phyloP scores from a whole-genome alignment of 2,797 vertebrate species.

The Sebastes oblongus region DNA sequence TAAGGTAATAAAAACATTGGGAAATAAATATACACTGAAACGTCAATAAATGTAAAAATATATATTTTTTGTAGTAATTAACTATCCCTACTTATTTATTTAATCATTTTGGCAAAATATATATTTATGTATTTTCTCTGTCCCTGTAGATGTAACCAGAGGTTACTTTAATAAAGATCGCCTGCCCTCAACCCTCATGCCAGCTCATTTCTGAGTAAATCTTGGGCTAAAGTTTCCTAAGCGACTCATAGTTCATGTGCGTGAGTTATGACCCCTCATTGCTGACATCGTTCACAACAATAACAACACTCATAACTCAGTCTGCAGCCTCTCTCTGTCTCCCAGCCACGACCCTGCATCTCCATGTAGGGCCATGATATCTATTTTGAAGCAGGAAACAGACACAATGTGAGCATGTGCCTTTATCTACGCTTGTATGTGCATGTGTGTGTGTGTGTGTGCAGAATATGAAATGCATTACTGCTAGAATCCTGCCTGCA shows the following conservation, averaged over 20 bases:
- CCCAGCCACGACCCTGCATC: background rate
- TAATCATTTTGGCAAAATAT: background rate
- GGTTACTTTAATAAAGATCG: background rate
- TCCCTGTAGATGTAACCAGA: background rate
- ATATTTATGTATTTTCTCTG: background rate
- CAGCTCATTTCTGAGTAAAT: conserved; percentile 21
- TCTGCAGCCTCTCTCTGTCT: conserved; percentile 10
- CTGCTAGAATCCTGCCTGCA: conserved; percentile 18
- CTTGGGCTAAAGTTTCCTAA: conserved; percentile 24
- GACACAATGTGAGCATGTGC: conserved; percentile 23
- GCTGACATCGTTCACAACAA: conserved; percentile 56
- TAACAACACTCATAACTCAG: conserved; percentile 51
- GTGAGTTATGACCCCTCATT: conserved; percentile 44
- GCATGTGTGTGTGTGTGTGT: background rate
- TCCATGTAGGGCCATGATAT: conserved; percentile 24
- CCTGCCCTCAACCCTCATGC: background rate
- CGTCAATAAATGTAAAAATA: background rate
- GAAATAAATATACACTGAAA: background rate
- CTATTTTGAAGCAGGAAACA: conserved; percentile 56
- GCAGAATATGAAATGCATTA: conserved; percentile 32
- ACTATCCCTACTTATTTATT: background rate
- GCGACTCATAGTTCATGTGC: conserved; percentile 15
- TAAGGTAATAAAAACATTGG: background rate
- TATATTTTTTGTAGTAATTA: background rate
- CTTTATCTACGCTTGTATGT: conserved; percentile 15